Base-by-base conservation (phyloP, 2,797 vertebrate species). In the Eulemur albifrons region DNA sequence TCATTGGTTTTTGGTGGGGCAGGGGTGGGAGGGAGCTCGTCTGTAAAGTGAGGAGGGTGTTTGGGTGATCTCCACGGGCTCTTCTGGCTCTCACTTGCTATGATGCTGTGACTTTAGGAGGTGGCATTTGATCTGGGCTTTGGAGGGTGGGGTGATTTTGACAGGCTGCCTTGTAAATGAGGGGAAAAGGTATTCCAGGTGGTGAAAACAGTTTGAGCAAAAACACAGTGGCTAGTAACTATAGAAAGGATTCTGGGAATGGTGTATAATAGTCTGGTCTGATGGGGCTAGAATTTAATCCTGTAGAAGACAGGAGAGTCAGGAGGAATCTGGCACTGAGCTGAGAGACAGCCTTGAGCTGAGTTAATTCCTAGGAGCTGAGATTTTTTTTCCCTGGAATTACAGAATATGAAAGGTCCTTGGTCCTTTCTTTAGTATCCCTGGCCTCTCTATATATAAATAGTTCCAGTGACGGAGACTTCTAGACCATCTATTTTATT, bases 111-210 rank as follows among this genome's bases (percentile, higher is more conserved):
- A 95, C 88, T 97, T 97, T 94, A 97, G 96, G 94, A 97, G 96
- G 97, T 97, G 95, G 86, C 86, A 73, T 96, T 96, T 96, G 96
- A 97, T 97, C 82, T 93, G 93, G 82, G 70, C 75, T 97, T 76
- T 40, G 70, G 88, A 96, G 95, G 83, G 86, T 84, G 86, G 73
- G 93, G 82, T 96, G 89, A 84, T 95, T 96, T 96, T 97, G 94
- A 97, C 96, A 97, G 88, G 52, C 88, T 94, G 90, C 95, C 90
- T 95, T 94, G 12, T 93, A 82, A 92, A 87, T 91, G 86, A 94
- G 54, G 79, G 77, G 75, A 27, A 93, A 95, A 96, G 94, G 95
- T 94, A 97, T 96, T 97, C 94, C 89, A 98, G 96, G 97, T 97
- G 75, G 93, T 87, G 79, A 91, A 89, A 96, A 96, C 11, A 76